phyloP scores from a whole-genome alignment of 2,113 vertebrate genomes.

The Gnathonemus longibarbis region DNA sequence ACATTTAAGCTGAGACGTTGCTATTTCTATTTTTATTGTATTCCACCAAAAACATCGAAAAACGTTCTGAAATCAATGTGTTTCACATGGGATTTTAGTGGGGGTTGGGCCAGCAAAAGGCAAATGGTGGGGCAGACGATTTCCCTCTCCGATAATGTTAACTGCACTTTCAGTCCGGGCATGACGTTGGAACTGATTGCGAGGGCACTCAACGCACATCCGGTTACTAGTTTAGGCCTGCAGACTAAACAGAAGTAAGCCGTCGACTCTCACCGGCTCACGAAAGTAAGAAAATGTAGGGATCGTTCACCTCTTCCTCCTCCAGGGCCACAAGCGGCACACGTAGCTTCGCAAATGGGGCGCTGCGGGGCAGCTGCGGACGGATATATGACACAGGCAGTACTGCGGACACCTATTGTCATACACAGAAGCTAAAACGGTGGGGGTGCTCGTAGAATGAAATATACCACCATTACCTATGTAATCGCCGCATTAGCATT shows the following conservation, averaged over 20 bases:
- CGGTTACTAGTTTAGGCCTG: constrained; percentile 14
- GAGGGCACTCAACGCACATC: constrained; percentile 10
- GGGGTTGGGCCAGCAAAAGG: neutral
- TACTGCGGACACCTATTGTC: constrained; percentile 31
- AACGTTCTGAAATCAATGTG: neutral
- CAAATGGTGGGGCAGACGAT: neutral
- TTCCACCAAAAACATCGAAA: neutral
- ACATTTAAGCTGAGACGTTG: neutral
- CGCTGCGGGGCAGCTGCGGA: neutral
- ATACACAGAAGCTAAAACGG: constrained; percentile 21
- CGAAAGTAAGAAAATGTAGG: neutral
- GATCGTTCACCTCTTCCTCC: neutral
- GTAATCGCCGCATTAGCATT: constrained; percentile 2
- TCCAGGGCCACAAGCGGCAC: neutral
- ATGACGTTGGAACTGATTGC: constrained; percentile 4
- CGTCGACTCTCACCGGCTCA: neutral
- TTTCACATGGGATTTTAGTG: neutral
- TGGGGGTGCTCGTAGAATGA: constrained; percentile 20
- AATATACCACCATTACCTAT: neutral
- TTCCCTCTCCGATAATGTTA: neutral
- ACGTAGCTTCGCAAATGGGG: neutral
- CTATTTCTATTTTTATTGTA: neutral
- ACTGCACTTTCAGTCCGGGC: constrained; percentile 6
- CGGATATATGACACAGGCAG: constrained; percentile 31
- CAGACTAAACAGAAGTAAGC: constrained; percentile 1